Base-by-base conservation (phyloP, 2,888 invertebrate species). In the Plusia festucae region DNA sequence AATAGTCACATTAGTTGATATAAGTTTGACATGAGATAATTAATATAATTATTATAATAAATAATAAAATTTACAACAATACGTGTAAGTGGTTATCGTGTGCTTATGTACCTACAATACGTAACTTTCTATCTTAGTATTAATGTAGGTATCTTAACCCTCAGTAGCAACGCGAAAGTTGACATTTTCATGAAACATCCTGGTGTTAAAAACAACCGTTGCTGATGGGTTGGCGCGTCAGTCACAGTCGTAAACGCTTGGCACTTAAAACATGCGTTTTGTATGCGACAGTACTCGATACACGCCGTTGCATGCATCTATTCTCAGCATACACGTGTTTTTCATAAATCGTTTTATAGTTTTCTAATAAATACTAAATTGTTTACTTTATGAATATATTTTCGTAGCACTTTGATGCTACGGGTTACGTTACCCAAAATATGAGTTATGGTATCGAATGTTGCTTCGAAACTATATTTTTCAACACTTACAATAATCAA, bases 241-340 rank as follows among this genome's bases (percentile, higher is more conserved):
- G 58, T 46, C 30, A 49, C 22, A 18, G 56, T 60, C 60, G 53
- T 65, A 57, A 70, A 67, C 44, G n/a, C 51, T 76, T 74, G 67
- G 71, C 76, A 55, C 44, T 52, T 11, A 11, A 44, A 11, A 32
- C 49, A 56, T 54, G 46, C 34, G 46, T 44, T 18, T 24, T 27
- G 13, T 16, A 3, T 27, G 24, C 27, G 34, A 63, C 44, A 69
- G 49, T 57, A 56, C 8, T 11, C 9, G 34, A 44, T 22, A 63
- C 49, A 58, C 18, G 54, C 53, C 24, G 40, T 62, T 62, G 65
- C n/a, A 54, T 40, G 57, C 60, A 27, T 15, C 24, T 24, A 57
- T 64, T 61, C 44, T 15, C 22, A 15, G n/a, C 24, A 22, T 52
- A 65, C 65, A 65, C 57, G 60, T 75, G 62, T 62, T 59, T 57